Evolutionary conservation across 2,888 invertebrate genomes (phyloP).

Genomic region (Papilio demoleus): DNA sequence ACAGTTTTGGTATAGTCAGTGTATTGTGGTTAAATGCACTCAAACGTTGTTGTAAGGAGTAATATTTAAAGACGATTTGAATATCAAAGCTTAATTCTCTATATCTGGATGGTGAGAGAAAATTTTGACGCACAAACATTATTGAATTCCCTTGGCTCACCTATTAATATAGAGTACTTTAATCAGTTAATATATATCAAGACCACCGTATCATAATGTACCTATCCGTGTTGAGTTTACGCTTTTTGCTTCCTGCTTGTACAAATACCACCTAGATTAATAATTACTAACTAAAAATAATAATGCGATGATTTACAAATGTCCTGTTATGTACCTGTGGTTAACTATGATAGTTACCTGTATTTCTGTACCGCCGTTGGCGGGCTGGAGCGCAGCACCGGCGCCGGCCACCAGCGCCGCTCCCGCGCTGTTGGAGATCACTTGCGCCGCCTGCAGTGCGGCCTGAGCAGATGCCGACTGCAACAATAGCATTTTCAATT

Average conservation of each 20-base stretch:
- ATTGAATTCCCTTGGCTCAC: not conserved
- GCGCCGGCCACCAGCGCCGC: conserved; percentile 86
- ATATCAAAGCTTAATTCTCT: not conserved
- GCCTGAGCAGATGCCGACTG: conserved; percentile 93
- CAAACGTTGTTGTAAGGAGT: conserved; percentile 12
- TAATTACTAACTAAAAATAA: too few species aligned
- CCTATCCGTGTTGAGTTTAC: not conserved
- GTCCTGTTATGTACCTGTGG: too few species aligned
- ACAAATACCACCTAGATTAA: too few species aligned
- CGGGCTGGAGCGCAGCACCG: conserved; percentile 84
- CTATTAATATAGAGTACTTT: not conserved
- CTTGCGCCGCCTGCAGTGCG: conserved; percentile 93
- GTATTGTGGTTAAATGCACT: conserved; percentile 28
- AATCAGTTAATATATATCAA: not conserved
- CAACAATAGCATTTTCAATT: conserved; percentile 61
- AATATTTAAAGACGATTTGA: conserved; percentile 4
- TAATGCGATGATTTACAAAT: too few species aligned
- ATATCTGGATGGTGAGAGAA: not conserved
- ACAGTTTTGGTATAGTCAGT: conserved; percentile 49
- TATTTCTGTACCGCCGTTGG: conserved; percentile 83
- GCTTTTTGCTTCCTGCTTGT: not conserved
- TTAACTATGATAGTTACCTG: conserved; percentile 60
- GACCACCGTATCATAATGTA: not conserved
- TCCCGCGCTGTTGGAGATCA: conserved; percentile 86
- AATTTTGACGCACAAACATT: not conserved